phyloP scores from a whole-genome alignment of 1,140 invertebrate species.

The Ooceraea biroi region DNA sequence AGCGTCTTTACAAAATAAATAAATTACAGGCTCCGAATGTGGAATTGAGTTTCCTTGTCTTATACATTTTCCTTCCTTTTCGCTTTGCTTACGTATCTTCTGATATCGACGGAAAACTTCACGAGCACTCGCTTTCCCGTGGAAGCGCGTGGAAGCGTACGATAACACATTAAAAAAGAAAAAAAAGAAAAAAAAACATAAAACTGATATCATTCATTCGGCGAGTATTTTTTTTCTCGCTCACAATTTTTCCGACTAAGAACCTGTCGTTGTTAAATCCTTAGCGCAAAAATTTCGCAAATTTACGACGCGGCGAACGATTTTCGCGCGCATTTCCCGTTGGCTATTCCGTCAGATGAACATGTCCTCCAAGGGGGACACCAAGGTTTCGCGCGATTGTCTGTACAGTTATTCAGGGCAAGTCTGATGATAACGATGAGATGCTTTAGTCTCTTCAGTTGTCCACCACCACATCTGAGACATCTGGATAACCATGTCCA shows the following conservation, averaged over 20 bases:
- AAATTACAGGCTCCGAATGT: slow-evolving; percentile 81
- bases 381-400: background rate
- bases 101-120: slow-evolving; percentile 39
- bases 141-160: slow-evolving; percentile 15
- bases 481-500: slow-evolving; percentile 3
- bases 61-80: slow-evolving; percentile 8
- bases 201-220: too few relatives aligned
- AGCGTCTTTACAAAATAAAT: slow-evolving; percentile 86
- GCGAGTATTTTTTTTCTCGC: slow-evolving; percentile 37
- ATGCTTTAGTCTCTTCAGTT: background rate
- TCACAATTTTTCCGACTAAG: slow-evolving; percentile 8
- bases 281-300: slow-evolving; percentile 35
- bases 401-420: background rate
- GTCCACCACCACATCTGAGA: background rate
- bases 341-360: background rate
- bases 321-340: slow-evolving; percentile 26
- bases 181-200: background rate
- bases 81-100: slow-evolving; percentile 9
- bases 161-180: slow-evolving; percentile 8
- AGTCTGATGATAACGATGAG: slow-evolving; percentile 8
- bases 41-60: slow-evolving; percentile 39
- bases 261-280: slow-evolving; percentile 42
- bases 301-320: slow-evolving; percentile 24
- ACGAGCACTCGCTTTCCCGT: slow-evolving; percentile 19
- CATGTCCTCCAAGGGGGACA: background rate